Evolutionary conservation across 2,113 vertebrate genomes (phyloP).

Genomic region (Sarotherodon lohbergeri): DNA sequence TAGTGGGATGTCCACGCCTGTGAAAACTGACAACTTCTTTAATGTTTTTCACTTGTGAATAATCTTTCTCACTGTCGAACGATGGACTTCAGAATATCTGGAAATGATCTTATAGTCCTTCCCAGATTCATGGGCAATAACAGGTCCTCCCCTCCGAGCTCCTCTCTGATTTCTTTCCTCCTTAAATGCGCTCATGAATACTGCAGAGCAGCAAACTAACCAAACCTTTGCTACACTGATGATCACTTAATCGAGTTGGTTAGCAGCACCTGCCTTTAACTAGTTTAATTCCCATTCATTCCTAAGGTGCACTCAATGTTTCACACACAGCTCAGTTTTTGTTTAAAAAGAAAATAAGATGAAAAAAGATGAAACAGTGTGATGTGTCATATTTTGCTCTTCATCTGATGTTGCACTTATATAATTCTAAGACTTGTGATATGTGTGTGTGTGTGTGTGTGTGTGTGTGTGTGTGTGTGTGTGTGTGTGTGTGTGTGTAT

Average conservation of each 20-base stretch:
- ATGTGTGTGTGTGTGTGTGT: too few species aligned
- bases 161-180: background rate
- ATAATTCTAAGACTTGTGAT: background rate
- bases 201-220: background rate
- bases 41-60: background rate
- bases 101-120: background rate
- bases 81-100: accelerated
- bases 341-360: background rate
- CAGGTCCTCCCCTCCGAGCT: background rate
- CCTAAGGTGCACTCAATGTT: background rate
- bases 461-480: too few species aligned
- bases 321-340: background rate
- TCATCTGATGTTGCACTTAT: background rate
- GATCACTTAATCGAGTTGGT: background rate
- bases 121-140: background rate
- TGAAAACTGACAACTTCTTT: background rate
- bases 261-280: background rate
- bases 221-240: background rate
- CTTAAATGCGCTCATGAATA: background rate
- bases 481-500: too few species aligned
- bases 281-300: background rate
- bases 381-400: accelerated
- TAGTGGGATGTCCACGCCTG: background rate
- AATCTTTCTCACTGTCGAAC: background rate
- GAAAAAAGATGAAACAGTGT: background rate